Conservation (phyloP, 2,113 vertebrate species). For the Hippocampus mohnikei region DNA sequence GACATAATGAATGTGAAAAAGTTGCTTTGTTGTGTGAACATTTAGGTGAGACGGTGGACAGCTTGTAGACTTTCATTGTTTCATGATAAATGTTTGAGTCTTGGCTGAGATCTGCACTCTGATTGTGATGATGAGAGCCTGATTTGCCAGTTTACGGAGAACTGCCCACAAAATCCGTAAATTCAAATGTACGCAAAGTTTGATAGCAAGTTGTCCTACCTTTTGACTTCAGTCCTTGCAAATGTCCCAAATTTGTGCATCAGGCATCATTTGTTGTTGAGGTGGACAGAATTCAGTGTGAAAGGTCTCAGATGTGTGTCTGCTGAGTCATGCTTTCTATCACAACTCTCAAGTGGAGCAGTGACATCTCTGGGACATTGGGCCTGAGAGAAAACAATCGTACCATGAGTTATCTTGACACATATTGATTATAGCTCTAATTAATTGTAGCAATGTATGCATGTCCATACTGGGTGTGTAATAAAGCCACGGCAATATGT, state of each 20-base stretch:
- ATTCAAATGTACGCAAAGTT: background rate
- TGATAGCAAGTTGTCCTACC: background rate
- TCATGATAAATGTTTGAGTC: background rate
- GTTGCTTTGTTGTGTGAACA: no score
- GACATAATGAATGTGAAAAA: no score
- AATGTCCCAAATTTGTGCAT: background rate
- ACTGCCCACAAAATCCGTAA: background rate
- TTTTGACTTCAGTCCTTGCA: background rate
- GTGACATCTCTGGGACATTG: conserved; percentile 6
- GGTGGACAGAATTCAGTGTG: conserved; percentile 3
- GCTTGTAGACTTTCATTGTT: no score
- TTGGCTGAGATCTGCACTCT: background rate
- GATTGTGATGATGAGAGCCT: background rate
- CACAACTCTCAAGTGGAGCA: background rate
- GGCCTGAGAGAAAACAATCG: background rate
- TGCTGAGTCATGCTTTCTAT: conserved; percentile 4
- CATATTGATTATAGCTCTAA: background rate
- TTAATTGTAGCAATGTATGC: background rate
- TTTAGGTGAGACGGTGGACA: no score
- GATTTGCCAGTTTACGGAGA: background rate
- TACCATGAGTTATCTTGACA: background rate
- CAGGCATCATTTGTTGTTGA: background rate
- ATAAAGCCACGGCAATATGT: background rate
- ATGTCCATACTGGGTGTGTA: background rate
- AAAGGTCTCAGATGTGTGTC: background rate